phyloP scores from a whole-genome alignment of 2,797 vertebrate species.

The Lophura swinhoii region DNA sequence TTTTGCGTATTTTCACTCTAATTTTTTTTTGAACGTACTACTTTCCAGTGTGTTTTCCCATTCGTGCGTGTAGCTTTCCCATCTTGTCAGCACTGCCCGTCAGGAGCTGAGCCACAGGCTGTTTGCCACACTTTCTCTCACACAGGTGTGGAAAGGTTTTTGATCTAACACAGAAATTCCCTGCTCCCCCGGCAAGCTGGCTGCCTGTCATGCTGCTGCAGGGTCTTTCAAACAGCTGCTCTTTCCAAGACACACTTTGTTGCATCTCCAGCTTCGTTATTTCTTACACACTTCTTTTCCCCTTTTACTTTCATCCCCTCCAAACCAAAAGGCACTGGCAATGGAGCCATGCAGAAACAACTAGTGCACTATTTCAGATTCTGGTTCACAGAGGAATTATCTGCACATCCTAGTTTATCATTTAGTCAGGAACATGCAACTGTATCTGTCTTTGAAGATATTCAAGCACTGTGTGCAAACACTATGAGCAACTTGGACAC shows the following conservation, averaged over 20 bases:
- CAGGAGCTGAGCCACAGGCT: slow-evolving; percentile 2
- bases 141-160: slow-evolving; percentile 59
- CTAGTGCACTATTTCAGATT: neutral
- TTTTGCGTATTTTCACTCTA: slow-evolving; percentile 20
- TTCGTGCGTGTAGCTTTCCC: neutral
- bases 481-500: neutral
- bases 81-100: slow-evolving; percentile 36
- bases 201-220: neutral
- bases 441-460: neutral
- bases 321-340: neutral
- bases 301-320: neutral
- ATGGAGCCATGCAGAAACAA: neutral
- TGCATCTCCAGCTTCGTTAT: slow-evolving; percentile 7
- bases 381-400: neutral
- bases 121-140: slow-evolving; percentile 1
- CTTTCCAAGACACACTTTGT: neutral
- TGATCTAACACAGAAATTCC: slow-evolving; percentile 18
- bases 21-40: slow-evolving; percentile 10
- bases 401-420: neutral
- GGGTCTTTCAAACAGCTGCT: slow-evolving; percentile 29
- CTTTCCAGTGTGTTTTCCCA: slow-evolving; percentile 62
- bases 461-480: neutral
- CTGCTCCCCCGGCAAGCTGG: neutral
- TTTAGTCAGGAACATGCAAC: neutral
- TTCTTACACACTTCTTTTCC: neutral